Percentiles rank a stretch among this genome's conserved stretches.
Evolutionary conservation across 2,888 invertebrate species (phyloP).

Genomic region (Synanthedon tipuliformis): DNA sequence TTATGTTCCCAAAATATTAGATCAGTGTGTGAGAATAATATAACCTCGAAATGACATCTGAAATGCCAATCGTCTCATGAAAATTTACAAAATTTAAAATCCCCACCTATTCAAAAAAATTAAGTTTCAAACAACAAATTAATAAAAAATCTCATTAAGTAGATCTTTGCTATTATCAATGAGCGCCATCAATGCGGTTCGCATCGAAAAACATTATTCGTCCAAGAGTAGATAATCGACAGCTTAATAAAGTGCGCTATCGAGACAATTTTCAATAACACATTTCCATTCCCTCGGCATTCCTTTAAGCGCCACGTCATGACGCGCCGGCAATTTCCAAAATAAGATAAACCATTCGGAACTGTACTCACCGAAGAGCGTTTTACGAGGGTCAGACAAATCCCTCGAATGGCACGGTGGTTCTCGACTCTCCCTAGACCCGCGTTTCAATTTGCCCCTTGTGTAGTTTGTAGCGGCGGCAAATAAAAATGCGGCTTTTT

Average conservation of each 20-base stretch:
- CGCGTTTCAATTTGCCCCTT: conserved; percentile 54
- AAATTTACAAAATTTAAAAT: too few species aligned
- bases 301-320: conserved; percentile 29
- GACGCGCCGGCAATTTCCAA: conserved; percentile 27
- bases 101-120: too few species aligned
- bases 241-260: conserved; percentile 18
- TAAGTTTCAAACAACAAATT: too few species aligned
- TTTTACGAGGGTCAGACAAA: conserved; percentile 55
- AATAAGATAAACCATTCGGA: conserved; percentile 41
- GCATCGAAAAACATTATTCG: too few species aligned
- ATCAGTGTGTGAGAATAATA: too few species aligned
- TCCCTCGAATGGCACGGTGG: conserved; percentile 33
- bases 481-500: conserved; percentile 38
- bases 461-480: conserved; percentile 23
- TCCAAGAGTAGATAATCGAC: too few species aligned
- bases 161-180: too few species aligned
- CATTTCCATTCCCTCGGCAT: conserved; percentile 12
- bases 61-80: too few species aligned
- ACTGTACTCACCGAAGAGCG: conserved; percentile 30
- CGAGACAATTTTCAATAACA: conserved; percentile 25
- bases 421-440: conserved; percentile 33
- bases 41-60: too few species aligned
- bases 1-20: too few species aligned
- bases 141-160: too few species aligned
- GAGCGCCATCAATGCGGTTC: too few species aligned